phyloP scores from a whole-genome alignment of 2,888 invertebrate species.

The Nasonia oneida region DNA sequence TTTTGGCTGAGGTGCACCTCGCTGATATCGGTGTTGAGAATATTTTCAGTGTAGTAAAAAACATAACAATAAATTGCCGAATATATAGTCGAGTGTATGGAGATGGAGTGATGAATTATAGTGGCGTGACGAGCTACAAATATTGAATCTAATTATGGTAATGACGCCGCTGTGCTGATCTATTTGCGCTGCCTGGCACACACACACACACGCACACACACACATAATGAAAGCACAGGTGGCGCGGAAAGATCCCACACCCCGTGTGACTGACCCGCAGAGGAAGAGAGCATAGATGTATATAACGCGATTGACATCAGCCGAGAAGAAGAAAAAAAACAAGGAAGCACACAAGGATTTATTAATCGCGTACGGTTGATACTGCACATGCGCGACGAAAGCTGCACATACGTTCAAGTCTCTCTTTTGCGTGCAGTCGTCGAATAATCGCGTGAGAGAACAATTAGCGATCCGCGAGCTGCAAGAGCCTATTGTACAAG shows the following conservation, averaged over 20 bases:
- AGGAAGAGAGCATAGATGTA: neutral
- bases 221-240: constrained; percentile 74
- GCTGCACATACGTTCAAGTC: constrained; percentile 16
- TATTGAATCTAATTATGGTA: constrained; percentile 77
- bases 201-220: neutral
- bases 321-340: neutral
- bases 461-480: constrained; percentile 17
- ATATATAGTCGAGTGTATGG: neutral
- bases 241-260: constrained; percentile 71
- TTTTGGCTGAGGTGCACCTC: too few species aligned
- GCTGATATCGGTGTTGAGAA: too few species aligned
- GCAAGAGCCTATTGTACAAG: neutral
- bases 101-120: constrained; percentile 69
- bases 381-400: constrained; percentile 34
- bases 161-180: constrained; percentile 70
- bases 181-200: constrained; percentile 71
- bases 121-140: constrained; percentile 73
- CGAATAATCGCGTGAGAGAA: constrained; percentile 46
- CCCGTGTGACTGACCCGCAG: constrained; percentile 69
- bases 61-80: constrained; percentile 6
- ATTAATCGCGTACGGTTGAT: constrained; percentile 41
- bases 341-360: neutral
- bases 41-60: neutral
- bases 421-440: constrained; percentile 36
- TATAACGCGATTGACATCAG: neutral